phyloP scores from a whole-genome alignment of 2,888 invertebrate species.

The Trileptium ribeirensis region DNA sequence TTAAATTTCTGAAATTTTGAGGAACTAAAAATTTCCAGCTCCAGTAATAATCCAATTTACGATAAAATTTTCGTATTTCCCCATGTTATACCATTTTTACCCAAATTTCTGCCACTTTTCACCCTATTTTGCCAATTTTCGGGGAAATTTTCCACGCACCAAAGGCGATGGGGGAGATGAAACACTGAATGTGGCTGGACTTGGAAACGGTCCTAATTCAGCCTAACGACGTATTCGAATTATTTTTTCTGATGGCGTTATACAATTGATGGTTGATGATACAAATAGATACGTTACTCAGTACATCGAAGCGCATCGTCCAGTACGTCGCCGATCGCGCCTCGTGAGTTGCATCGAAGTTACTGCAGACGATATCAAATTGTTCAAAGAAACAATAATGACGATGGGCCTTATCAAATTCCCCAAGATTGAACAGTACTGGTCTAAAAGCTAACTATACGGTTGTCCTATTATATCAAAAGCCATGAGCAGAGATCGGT shows the following conservation, averaged over 20 bases:
- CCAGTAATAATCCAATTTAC: too few species aligned
- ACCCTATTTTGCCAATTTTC: too few species aligned
- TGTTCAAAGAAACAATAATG: neutral
- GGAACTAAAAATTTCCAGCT: too few species aligned
- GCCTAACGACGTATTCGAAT: neutral
- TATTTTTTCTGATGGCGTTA: neutral
- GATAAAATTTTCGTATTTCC: too few species aligned
- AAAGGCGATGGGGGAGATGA: too few species aligned
- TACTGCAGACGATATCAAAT: neutral
- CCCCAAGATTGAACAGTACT: neutral
- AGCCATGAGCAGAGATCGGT: neutral
- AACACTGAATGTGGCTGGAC: too few species aligned
- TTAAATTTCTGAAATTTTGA: too few species aligned
- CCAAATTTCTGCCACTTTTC: too few species aligned
- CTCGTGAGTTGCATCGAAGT: neutral
- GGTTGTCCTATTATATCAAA: neutral
- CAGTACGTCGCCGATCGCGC: neutral
- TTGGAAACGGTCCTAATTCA: too few species aligned
- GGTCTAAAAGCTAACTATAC: neutral
- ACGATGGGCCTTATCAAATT: neutral
- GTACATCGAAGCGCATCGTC: too few species aligned
- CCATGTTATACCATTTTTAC: too few species aligned
- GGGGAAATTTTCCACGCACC: too few species aligned
- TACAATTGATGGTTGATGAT: neutral
- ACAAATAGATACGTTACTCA: neutral